Conservation (phyloP, 2,113 vertebrate genomes). For the Pachypanchax playfairii region DNA sequence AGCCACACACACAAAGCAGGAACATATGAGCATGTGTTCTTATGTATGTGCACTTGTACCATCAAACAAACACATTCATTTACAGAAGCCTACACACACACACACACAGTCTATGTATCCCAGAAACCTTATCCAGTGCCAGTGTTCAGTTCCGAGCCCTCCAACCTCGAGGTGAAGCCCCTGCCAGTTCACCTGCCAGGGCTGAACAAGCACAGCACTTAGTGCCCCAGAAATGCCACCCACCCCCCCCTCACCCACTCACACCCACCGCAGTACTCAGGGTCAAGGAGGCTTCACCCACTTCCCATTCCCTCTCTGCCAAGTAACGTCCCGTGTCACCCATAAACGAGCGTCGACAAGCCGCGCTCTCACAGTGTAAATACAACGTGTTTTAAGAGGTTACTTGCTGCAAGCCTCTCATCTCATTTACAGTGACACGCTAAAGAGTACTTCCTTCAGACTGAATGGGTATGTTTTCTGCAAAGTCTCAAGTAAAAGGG, state of each 20-base stretch:
- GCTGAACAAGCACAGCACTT: slow-evolving; percentile 73
- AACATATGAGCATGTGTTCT: slow-evolving; percentile 62
- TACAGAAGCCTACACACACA: slow-evolving; percentile 21
- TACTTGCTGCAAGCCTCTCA: slow-evolving; percentile 30
- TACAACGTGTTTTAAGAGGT: slow-evolving; percentile 41
- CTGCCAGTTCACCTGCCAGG: slow-evolving; percentile 81
- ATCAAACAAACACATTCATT: slow-evolving; percentile 46
- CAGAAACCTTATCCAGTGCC: slow-evolving; percentile 48
- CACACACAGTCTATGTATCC: slow-evolving; percentile 40
- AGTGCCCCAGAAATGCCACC: slow-evolving; percentile 65
- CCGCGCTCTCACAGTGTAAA: slow-evolving; percentile 31
- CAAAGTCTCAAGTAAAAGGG: slow-evolving; percentile 1
- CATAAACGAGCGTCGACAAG: slow-evolving; percentile 35
- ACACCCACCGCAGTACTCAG: slow-evolving; percentile 47
- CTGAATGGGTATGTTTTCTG: slow-evolving; percentile 10
- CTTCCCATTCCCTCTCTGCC: slow-evolving; percentile 47
- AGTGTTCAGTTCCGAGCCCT: slow-evolving; percentile 65
- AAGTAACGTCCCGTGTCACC: slow-evolving; percentile 54
- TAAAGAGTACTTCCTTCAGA: slow-evolving; percentile 26
- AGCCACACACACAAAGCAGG: slow-evolving; percentile 46
- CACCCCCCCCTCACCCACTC: slow-evolving; percentile 42
- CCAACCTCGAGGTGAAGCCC: slow-evolving; percentile 77
- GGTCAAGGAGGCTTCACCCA: slow-evolving; percentile 76
- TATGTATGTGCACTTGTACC: slow-evolving; percentile 67
- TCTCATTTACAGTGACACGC: slow-evolving; percentile 32